These are phyloP conservation scores for Silurus meridionalis DNA, from an alignment of 2,113 vertebrate species.

Conservation along the genomic window DNA sequence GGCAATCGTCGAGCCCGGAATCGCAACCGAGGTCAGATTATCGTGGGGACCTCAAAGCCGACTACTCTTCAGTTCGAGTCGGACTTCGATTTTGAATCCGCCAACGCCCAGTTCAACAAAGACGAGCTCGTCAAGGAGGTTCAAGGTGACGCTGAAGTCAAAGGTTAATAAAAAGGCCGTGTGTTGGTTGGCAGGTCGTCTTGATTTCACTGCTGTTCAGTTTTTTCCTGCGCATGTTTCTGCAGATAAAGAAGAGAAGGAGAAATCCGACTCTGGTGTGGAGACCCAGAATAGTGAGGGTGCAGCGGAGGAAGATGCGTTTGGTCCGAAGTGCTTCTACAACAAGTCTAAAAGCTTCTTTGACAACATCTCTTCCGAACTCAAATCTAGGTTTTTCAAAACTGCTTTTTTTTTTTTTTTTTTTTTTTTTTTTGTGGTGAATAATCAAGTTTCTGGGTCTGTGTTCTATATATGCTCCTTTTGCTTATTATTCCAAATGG, in stretches of 20 bases:
- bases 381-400: conserved; percentile 80
- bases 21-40: conserved; percentile 84
- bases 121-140: conserved; percentile 87
- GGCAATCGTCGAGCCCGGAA: conserved; percentile 84
- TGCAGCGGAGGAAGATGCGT: conserved; percentile 70
- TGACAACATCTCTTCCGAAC: conserved; percentile 93
- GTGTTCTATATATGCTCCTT: neutral
- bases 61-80: conserved; percentile 91
- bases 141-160: conserved; percentile 78
- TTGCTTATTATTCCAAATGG: neutral
- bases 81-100: conserved; percentile 96
- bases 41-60: conserved; percentile 76
- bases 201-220: neutral
- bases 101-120: conserved; percentile 93
- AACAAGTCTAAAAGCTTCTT: conserved; percentile 96
- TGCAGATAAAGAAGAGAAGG: conserved; percentile 67
- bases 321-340: conserved; percentile 90
- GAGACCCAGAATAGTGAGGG: conserved; percentile 68
- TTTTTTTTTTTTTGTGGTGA: no score
- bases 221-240: neutral
- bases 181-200: neutral
- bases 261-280: conserved; percentile 75
- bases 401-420: neutral
- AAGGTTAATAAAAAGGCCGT: conserved; percentile 69
- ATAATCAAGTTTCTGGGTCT: no score